Percentiles rank a stretch among this genome's conserved stretches.
Evolutionary conservation across 2,113 vertebrate genomes (phyloP).

Genomic region (Lophochroa leadbeateri): DNA sequence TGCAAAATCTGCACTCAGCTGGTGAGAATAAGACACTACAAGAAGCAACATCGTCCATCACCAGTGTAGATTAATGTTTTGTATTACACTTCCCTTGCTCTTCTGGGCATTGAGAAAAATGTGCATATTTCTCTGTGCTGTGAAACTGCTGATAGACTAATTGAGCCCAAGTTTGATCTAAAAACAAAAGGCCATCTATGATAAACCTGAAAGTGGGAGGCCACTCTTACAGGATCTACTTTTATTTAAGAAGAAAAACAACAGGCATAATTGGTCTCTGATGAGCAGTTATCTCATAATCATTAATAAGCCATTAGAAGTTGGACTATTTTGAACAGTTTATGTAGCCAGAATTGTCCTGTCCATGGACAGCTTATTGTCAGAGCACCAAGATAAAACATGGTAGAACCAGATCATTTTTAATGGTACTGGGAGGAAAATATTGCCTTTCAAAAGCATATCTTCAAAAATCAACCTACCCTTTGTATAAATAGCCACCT

Average conservation of each 20-base stretch:
- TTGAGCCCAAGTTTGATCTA: neutral
- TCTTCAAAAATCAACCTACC: neutral
- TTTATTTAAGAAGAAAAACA: neutral
- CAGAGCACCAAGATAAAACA: neutral
- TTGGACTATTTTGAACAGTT: neutral
- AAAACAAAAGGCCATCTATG: neutral
- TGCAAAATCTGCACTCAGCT: neutral
- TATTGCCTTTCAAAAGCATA: neutral
- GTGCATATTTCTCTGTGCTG: neutral
- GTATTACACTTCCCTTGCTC: neutral
- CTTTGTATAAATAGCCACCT: neutral
- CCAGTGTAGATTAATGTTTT: neutral
- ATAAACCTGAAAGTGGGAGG: neutral
- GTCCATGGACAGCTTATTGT: neutral
- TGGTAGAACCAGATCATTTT: neutral
- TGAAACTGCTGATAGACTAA: constrained; percentile 19
- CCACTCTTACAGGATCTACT: neutral
- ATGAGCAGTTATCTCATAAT: neutral
- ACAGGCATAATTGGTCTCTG: neutral
- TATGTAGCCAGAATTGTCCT: neutral
- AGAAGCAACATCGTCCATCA: neutral
- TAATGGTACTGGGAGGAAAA: neutral
- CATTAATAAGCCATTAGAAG: neutral
- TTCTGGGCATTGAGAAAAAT: constrained; percentile 7
- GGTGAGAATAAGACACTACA: neutral